phyloP scores from a whole-genome alignment of 1,140 invertebrate species.

The Papilio helenus region DNA sequence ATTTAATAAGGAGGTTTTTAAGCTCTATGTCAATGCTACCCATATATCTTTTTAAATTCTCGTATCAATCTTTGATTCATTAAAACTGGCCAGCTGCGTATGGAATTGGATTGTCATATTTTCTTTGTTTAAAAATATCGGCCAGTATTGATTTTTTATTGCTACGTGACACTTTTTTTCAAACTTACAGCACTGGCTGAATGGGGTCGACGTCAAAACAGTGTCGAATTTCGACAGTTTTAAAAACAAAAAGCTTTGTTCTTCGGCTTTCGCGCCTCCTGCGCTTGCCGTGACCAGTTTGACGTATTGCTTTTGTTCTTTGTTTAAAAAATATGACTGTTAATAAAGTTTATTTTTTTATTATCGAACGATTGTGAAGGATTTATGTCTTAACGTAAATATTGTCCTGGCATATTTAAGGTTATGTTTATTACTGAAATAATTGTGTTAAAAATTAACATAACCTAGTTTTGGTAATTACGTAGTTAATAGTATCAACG shows the following conservation, averaged over 20 bases:
- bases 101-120: not conserved
- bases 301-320: constrained; percentile 67
- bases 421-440: not conserved
- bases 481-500: no score
- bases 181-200: constrained; percentile 9
- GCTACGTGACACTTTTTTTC: not conserved
- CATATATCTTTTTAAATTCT: no score
- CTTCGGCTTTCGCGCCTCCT: constrained; percentile 39
- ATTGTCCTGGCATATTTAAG: not conserved
- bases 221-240: constrained; percentile 58
- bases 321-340: constrained; percentile 58
- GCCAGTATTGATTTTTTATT: not conserved
- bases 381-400: not conserved
- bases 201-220: constrained; percentile 58
- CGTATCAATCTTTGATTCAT: not conserved
- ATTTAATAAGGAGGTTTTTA: no score
- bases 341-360: constrained; percentile 44
- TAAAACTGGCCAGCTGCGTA: not conserved
- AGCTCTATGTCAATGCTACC: no score
- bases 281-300: constrained; percentile 39
- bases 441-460: not conserved
- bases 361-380: constrained; percentile 2
- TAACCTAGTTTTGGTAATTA: not conserved
- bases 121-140: constrained; percentile 14
- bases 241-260: constrained; percentile 60